Evolutionary conservation across 2,888 invertebrate genomes (phyloP), one percentile per base, ranked within the genome.

Genomic region (Keiferia lycopersicella): DNA sequence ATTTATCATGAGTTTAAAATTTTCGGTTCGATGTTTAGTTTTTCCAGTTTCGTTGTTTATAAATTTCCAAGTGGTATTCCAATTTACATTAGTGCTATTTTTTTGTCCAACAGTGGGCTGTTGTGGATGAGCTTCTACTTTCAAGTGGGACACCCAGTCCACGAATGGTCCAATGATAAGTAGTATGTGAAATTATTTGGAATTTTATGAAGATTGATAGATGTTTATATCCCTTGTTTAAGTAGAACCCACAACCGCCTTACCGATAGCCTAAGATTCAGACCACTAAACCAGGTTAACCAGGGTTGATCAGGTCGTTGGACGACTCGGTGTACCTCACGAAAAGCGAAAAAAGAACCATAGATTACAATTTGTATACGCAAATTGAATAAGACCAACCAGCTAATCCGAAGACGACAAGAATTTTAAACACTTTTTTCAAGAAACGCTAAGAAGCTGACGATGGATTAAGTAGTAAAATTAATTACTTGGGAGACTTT

Each of bases 301-400:
- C n/a, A n/a, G n/a, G n/a, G n/a, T n/a, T n/a, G n/a, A n/a, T n/a
- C n/a, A n/a, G n/a, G n/a, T n/a, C n/a, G n/a, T n/a, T n/a, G n/a
- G n/a, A n/a, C n/a, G n/a, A n/a, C n/a, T n/a, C n/a, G n/a, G n/a
- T n/a, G n/a, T n/a, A n/a, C n/a, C n/a, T n/a, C n/a, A n/a, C n/a
- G n/a, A n/a, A n/a, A n/a, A n/a, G n/a, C n/a, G n/a, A n/a, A n/a
- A n/a, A n/a, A n/a, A n/a, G n/a, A n/a, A n/a, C n/a, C n/a, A n/a
- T n/a, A n/a, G n/a, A n/a, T n/a, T n/a, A n/a, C n/a, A n/a, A n/a
- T n/a, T n/a, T n/a, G 34, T 34, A 26, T 2, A 30, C 8, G 34
- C 2, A 34, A 34, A 56, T 56, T 56, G 34, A 56, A 34, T 69
- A 69, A 34, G 16, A 56, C 10, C 2, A 34, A 56, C 12, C n/a